A percentile compares a stretch with the other conserved stretches of the same genome.
phyloP scores from a whole-genome alignment of 2,797 vertebrate species.

The Urosaurus nigricauda region DNA sequence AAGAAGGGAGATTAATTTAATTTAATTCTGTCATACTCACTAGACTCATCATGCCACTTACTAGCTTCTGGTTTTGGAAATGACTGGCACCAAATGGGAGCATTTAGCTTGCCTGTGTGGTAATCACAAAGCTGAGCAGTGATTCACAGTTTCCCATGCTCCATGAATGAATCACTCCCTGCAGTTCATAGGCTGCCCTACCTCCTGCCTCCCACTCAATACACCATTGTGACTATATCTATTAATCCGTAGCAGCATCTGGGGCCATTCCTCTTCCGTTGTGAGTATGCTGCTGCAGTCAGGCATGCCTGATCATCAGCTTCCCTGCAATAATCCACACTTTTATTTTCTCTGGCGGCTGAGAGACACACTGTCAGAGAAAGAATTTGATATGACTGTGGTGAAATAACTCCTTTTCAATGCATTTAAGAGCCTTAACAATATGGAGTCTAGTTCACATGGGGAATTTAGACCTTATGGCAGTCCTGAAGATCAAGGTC shows the following conservation, averaged over 20 bases:
- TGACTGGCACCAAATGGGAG: background rate
- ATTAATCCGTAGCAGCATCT: slow-evolving; percentile 30
- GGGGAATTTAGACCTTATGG: slow-evolving; percentile 71
- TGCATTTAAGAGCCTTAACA: slow-evolving; percentile 65
- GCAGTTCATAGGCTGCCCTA: slow-evolving; percentile 36
- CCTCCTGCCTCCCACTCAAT: background rate
- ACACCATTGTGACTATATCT: background rate
- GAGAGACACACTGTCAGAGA: slow-evolving; percentile 28
- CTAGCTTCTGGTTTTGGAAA: slow-evolving; percentile 35
- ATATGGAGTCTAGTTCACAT: slow-evolving; percentile 66
- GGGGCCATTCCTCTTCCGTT: slow-evolving; percentile 24
- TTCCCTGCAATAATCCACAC: slow-evolving; percentile 45
- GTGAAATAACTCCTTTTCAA: slow-evolving; percentile 65
- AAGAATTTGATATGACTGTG: slow-evolving; percentile 22
- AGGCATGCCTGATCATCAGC: slow-evolving; percentile 5
- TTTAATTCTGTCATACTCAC: slow-evolving; percentile 22
- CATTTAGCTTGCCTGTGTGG: slow-evolving; percentile 29
- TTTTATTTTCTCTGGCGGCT: slow-evolving; percentile 48
- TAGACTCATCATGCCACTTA: slow-evolving; percentile 11
- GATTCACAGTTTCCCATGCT: slow-evolving; percentile 53
- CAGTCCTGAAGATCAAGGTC: slow-evolving; percentile 64
- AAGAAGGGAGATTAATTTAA: slow-evolving; percentile 25
- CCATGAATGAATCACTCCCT: slow-evolving; percentile 51
- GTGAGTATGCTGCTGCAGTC: background rate
- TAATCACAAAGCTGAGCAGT: slow-evolving; percentile 32